phyloP scores from a whole-genome alignment of 2,888 invertebrate species.

The Axea sp. region DNA sequence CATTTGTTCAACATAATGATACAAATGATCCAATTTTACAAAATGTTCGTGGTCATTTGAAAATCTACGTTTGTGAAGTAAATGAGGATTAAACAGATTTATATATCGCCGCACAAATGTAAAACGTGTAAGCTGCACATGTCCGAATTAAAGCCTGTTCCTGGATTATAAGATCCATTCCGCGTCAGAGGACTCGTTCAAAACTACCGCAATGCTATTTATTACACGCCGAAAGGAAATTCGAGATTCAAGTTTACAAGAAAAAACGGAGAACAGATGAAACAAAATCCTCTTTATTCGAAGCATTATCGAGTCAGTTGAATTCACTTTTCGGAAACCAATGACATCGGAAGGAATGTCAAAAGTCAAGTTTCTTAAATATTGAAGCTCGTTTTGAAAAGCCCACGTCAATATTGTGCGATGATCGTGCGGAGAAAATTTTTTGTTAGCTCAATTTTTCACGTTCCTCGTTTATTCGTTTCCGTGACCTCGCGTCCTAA shows the following conservation, averaged over 20 bases:
- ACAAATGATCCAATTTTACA: slow-evolving; percentile 55
- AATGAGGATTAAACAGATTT: slow-evolving; percentile 71
- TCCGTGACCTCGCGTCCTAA: slow-evolving; percentile 66
- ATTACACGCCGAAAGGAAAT: slow-evolving; percentile 31
- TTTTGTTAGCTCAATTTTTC: slow-evolving; percentile 9
- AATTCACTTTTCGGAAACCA: no score
- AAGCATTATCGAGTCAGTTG: no score
- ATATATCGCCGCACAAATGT: slow-evolving; percentile 68
- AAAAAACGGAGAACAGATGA: not conserved
- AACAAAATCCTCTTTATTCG: not conserved
- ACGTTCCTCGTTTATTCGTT: not conserved
- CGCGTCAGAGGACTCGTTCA: slow-evolving; percentile 22
- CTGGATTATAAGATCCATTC: slow-evolving; percentile 51
- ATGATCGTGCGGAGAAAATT: slow-evolving; percentile 35
- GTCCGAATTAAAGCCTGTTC: slow-evolving; percentile 66
- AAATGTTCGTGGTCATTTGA: slow-evolving; percentile 31
- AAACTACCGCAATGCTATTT: slow-evolving; percentile 27
- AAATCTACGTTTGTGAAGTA: slow-evolving; percentile 62
- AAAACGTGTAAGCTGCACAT: slow-evolving; percentile 66
- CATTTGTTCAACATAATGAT: slow-evolving; percentile 57
- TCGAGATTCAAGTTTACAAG: slow-evolving; percentile 10
- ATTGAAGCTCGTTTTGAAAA: slow-evolving; percentile 36
- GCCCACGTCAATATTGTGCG: slow-evolving; percentile 22
- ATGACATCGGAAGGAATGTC: no score
- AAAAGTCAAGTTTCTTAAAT: no score